phyloP scores from a whole-genome alignment of 2,113 vertebrate genomes.

The Chaenocephalus aceratus region DNA sequence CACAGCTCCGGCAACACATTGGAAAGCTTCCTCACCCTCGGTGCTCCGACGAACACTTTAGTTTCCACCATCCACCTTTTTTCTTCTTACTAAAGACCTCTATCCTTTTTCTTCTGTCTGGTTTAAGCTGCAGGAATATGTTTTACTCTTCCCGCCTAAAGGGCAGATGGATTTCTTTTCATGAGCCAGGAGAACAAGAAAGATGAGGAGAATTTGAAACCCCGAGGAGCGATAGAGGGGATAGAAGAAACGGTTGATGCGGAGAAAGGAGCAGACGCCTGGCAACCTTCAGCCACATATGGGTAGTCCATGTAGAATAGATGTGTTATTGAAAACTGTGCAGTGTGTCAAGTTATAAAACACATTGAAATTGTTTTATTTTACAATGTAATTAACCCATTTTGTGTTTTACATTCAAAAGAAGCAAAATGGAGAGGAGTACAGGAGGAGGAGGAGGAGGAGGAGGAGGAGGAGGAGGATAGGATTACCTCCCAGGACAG shows the following conservation, averaged over 20 bases:
- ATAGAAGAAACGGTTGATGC: constrained; percentile 50
- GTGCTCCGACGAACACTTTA: constrained; percentile 50
- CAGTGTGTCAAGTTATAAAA: constrained; percentile 8
- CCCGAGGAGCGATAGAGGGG: constrained; percentile 51
- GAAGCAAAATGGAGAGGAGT: neutral
- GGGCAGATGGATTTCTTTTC: constrained; percentile 79
- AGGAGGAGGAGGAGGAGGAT: neutral
- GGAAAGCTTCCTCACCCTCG: constrained; percentile 45
- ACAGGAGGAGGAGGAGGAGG: neutral
- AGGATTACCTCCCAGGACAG: constrained; percentile 23
- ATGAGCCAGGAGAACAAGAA: constrained; percentile 70
- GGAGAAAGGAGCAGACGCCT: constrained; percentile 45
- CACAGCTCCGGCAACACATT: constrained; percentile 28
- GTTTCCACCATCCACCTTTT: constrained; percentile 44
- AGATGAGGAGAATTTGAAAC: constrained; percentile 70
- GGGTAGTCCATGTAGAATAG: neutral
- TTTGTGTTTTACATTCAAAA: constrained; percentile 4
- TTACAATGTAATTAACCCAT: neutral
- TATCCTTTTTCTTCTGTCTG: constrained; percentile 70
- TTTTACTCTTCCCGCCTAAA: constrained; percentile 72
- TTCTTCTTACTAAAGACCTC: constrained; percentile 48
- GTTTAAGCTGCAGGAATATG: constrained; percentile 66
- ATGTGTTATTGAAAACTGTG: neutral
- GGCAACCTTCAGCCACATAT: constrained; percentile 39
- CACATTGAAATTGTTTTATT: neutral